phyloP scores from a whole-genome alignment of 2,888 invertebrate species.

The Apamea crenata region DNA sequence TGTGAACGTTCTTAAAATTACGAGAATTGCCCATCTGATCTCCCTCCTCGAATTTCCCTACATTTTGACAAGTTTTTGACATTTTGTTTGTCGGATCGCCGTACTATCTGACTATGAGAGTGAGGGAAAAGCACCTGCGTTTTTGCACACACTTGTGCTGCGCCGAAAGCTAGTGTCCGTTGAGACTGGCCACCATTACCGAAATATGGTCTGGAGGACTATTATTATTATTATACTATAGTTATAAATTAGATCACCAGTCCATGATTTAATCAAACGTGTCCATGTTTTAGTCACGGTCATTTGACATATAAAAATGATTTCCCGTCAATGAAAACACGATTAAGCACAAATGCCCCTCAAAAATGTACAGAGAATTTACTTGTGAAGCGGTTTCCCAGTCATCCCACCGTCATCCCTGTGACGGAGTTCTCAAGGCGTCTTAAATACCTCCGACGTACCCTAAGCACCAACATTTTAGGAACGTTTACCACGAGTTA shows the following conservation, averaged over 20 bases:
- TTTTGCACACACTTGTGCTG: too few relatives aligned
- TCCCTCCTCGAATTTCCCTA: too few relatives aligned
- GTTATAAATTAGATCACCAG: background rate
- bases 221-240: too few relatives aligned
- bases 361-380: slow-evolving; percentile 24
- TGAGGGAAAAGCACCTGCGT: too few relatives aligned
- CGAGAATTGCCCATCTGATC: too few relatives aligned
- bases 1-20: too few relatives aligned
- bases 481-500: slow-evolving; percentile 45
- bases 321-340: background rate
- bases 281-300: background rate
- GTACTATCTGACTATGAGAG: too few relatives aligned
- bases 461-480: slow-evolving; percentile 33
- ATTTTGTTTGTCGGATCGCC: too few relatives aligned
- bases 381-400: slow-evolving; percentile 20
- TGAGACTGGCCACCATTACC: too few relatives aligned
- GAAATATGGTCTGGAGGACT: too few relatives aligned
- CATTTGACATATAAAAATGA: background rate
- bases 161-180: too few relatives aligned
- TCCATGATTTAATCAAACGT: background rate
- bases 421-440: slow-evolving; percentile 23
- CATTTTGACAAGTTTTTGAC: too few relatives aligned
- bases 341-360: background rate
- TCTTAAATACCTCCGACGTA: slow-evolving; percentile 40
- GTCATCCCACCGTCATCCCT: slow-evolving; percentile 9